Evolutionary conservation across 2,888 invertebrate genomes (phyloP), one percentile per base, ranked within the genome.

Genomic region (Ennomos quercinarius): DNA sequence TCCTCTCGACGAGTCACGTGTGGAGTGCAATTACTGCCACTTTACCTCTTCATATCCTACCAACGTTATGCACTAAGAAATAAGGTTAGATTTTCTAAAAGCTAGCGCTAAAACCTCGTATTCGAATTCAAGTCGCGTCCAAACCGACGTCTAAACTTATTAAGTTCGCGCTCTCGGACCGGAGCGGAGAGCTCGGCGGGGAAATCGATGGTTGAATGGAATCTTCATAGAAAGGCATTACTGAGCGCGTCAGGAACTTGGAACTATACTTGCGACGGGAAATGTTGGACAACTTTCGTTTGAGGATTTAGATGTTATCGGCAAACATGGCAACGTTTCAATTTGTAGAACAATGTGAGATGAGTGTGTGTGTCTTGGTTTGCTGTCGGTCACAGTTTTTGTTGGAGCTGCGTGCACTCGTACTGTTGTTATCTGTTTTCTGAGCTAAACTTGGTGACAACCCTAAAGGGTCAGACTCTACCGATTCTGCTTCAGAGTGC

Each of bases 61-160:
- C 12, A n/a, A 9, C 41, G 41, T 35, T 51, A 58, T 27, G 4
- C 6, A 1, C 8, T 36, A 38, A 5, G 2, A 1, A 12, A 48
- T 57, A 62, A 41, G 13, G 27, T 10, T 27, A 6, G 37, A 17
- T 45, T 42, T 47, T 36, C 2, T 8, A 1, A 11, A 41, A 13
- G 5, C 27, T n/a, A 39, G 37, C 8, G 10, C 0, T 13, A 8
- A 9, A 35, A n/a, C 10, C 17, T 35, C 9, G 40, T 43, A 38
- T 49, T 49, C 13, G 40, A 17, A 57, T 81, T 77, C 82, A 63
- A 67, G 70, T 66, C 80, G 71, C 80, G 78, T 80, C 68, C 68
- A 54, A 63, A 63, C 63, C 70, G 67, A 71, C 70, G 68, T 79
- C 77, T 81, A 76, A 81, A 80, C 78, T 83, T 82, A 81, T 81